phyloP scores from a whole-genome alignment of 2,797 vertebrate species.

The Bradypodion ventrale region DNA sequence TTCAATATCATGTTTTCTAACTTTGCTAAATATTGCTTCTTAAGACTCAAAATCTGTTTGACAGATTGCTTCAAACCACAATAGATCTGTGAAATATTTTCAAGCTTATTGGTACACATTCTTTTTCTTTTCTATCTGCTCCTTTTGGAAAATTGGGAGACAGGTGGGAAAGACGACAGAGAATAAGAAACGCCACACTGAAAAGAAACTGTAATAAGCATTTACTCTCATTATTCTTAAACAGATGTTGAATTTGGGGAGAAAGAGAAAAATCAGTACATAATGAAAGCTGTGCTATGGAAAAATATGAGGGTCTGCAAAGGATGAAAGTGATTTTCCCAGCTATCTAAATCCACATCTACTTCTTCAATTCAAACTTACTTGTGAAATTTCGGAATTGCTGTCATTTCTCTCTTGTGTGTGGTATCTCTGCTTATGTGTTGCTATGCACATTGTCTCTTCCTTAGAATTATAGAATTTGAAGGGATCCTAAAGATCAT shows the following conservation, averaged over 20 bases:
- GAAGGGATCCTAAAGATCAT: too few species aligned
- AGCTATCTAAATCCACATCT: background rate
- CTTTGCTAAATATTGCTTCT: background rate
- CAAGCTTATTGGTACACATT: background rate
- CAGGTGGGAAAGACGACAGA: background rate
- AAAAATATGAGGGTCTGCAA: conserved; percentile 6
- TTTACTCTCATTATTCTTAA: conserved; percentile 18
- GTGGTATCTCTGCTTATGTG: fast-evolving
- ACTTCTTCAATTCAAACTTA: background rate
- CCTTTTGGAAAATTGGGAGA: background rate
- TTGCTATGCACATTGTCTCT: background rate
- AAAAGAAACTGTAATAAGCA: background rate
- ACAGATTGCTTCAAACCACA: background rate
- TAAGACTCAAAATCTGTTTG: background rate
- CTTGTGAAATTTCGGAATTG: background rate
- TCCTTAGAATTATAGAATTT: background rate
- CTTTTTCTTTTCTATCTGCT: background rate
- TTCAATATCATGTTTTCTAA: background rate
- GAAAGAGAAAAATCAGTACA: background rate
- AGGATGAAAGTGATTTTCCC: background rate
- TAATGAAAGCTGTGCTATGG: background rate
- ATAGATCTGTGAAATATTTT: background rate
- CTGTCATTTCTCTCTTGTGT: background rate
- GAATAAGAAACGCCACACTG: background rate
- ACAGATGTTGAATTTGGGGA: conserved; percentile 15